Evolutionary conservation across 1,140 invertebrate species (phyloP).

Genomic region (Probaryconus sp.): DNA sequence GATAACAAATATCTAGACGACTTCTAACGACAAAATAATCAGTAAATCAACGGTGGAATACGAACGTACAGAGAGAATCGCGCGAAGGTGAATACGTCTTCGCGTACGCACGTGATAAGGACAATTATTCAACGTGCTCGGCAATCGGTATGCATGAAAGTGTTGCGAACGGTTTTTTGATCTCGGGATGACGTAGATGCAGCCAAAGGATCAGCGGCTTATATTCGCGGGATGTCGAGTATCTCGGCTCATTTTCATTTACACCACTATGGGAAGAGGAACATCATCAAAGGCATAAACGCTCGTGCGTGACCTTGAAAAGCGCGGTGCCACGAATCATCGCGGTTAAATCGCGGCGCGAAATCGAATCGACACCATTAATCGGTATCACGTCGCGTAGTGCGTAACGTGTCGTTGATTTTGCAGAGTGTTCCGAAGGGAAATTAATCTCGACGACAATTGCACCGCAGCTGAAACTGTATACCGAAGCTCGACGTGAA

Average conservation of each 20-base stretch:
- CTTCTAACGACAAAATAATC: no score
- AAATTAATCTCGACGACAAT: no score
- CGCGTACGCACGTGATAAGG: slow-evolving; percentile 39
- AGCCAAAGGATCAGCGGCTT: slow-evolving; percentile 53
- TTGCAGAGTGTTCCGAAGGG: no score
- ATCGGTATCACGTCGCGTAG: slow-evolving; percentile 30
- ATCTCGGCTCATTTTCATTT: slow-evolving; percentile 55
- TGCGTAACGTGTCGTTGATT: slow-evolving; percentile 23
- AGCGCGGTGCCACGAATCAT: slow-evolving; percentile 26
- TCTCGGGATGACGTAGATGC: slow-evolving; percentile 49
- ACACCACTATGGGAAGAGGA: slow-evolving; percentile 45
- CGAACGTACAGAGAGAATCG: slow-evolving; percentile 20
- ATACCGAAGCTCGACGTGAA: slow-evolving; percentile 13
- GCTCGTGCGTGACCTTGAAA: slow-evolving; percentile 49
- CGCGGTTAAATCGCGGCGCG: slow-evolving; percentile 1
- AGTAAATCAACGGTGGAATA: no score
- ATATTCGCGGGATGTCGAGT: slow-evolving; percentile 55
- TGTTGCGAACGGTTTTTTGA: slow-evolving; percentile 56
- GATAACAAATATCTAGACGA: no score
- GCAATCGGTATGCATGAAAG: slow-evolving; percentile 27
- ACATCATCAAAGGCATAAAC: slow-evolving; percentile 41
- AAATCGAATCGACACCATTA: slow-evolving; percentile 24
- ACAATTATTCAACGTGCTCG: slow-evolving; percentile 41
- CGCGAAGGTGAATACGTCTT: slow-evolving; percentile 35
- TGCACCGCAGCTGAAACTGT: no score